Percentiles rank a stretch among this genome's conserved stretches.
Conservation (phyloP, 2,888 invertebrate species). For the Stomorhina lunata region DNA sequence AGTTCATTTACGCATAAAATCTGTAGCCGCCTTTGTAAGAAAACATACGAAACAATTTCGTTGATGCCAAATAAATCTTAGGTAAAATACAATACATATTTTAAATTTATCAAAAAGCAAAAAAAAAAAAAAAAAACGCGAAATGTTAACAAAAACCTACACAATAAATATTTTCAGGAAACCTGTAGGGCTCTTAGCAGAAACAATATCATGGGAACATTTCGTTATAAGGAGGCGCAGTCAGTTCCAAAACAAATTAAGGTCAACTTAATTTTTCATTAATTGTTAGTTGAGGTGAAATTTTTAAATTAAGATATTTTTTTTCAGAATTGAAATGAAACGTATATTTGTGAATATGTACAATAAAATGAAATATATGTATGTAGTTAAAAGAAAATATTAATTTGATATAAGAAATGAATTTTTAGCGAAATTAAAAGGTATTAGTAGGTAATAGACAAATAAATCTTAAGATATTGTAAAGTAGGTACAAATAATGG, state of each 20-base stretch:
- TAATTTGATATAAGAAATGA: no score
- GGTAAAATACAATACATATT: constrained; percentile 12
- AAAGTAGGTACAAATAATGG: no score
- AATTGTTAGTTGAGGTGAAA: constrained; percentile 24
- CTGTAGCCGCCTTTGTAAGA: neutral
- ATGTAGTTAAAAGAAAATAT: no score
- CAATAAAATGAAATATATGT: no score
- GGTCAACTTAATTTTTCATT: constrained; percentile 37
- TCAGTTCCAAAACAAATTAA: constrained; percentile 34
- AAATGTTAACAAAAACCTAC: no score
- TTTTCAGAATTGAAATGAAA: neutral
- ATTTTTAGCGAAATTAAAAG: no score
- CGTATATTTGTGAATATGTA: no score
- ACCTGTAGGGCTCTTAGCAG: neutral
- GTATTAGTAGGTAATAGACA: no score
- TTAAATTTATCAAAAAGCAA: constrained; percentile 14
- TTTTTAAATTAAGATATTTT: neutral
- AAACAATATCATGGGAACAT: constrained; percentile 15
- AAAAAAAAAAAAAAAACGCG: no score
- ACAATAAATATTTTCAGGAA: neutral
- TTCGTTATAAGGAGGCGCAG: neutral
- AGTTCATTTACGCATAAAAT: neutral
- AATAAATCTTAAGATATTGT: no score
- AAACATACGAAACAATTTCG: neutral
- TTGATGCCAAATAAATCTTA: neutral